These are phyloP conservation scores for Tragelaphus eurycerus DNA, from an alignment of 2,797 vertebrate species.

Conservation along the genomic window DNA sequence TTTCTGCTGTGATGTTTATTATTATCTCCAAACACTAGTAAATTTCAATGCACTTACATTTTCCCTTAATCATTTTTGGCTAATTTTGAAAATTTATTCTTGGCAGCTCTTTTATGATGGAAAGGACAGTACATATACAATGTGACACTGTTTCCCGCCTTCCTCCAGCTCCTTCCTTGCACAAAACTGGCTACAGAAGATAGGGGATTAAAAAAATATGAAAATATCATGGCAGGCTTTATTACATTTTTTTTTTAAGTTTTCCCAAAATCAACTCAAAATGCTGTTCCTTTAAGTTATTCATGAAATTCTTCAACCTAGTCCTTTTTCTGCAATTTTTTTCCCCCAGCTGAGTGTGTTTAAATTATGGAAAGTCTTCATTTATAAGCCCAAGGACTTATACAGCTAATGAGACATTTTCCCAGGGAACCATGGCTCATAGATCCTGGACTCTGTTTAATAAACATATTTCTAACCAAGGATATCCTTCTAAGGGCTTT, in stretches of 20 bases:
- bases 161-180: neutral
- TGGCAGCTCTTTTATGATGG: neutral
- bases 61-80: neutral
- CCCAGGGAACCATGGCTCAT: neutral
- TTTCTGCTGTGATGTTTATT: neutral
- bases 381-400: neutral
- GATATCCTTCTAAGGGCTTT: neutral
- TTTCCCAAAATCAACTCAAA: neutral
- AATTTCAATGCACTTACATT: neutral
- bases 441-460: neutral
- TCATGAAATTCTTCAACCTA: too few species aligned
- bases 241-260: neutral
- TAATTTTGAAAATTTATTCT: neutral
- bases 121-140: neutral
- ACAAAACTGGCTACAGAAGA: neutral
- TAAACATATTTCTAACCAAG: neutral
- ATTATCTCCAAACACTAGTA: neutral
- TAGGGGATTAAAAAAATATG: neutral
- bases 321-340: neutral
- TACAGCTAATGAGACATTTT: neutral
- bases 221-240: neutral
- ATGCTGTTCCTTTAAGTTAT: neutral
- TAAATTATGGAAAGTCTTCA: neutral
- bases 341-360: neutral
- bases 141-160: fast-evolving